Percentiles rank a stretch among this genome's conserved stretches.
These are phyloP conservation scores for Hippopotamus amphibius DNA, from an alignment of 2,113 vertebrate species.

Conservation along the genomic window DNA sequence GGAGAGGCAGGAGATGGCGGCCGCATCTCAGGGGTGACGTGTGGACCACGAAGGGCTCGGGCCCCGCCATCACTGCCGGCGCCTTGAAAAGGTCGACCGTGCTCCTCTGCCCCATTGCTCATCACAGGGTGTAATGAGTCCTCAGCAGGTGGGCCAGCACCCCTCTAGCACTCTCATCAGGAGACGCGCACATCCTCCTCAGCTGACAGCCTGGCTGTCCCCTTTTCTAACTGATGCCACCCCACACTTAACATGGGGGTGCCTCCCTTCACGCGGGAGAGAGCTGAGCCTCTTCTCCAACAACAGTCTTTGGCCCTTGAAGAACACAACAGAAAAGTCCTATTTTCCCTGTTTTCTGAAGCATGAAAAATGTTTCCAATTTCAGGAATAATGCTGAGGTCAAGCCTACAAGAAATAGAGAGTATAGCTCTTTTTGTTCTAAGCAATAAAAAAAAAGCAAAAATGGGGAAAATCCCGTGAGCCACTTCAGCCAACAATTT, in stretches of 20 bases:
- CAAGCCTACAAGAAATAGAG: constrained; percentile 60
- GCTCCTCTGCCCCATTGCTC: not conserved
- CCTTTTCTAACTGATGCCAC: not conserved
- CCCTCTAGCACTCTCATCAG: not conserved
- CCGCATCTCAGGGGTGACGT: not conserved
- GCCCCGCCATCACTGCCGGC: not conserved
- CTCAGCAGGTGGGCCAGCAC: not conserved
- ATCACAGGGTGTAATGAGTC: not conserved
- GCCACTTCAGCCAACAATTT: constrained; percentile 85
- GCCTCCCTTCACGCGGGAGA: not conserved
- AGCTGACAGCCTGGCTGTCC: not conserved
- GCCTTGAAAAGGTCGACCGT: not conserved
- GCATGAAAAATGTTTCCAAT: constrained; percentile 19
- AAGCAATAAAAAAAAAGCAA: constrained; percentile 83
- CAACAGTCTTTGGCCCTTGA: not conserved
- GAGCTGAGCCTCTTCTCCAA: not conserved
- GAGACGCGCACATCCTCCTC: accelerated
- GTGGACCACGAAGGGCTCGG: not conserved
- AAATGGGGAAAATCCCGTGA: constrained; percentile 61
- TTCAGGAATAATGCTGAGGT: constrained; percentile 57
- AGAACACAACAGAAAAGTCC: not conserved
- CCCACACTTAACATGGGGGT: not conserved
- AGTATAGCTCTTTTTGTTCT: constrained; percentile 60
- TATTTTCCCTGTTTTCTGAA: constrained; percentile 12
- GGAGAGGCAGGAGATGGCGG: not conserved